Base-by-base conservation (phyloP, 2,113 vertebrate species). In the Macquaria australasica region DNA sequence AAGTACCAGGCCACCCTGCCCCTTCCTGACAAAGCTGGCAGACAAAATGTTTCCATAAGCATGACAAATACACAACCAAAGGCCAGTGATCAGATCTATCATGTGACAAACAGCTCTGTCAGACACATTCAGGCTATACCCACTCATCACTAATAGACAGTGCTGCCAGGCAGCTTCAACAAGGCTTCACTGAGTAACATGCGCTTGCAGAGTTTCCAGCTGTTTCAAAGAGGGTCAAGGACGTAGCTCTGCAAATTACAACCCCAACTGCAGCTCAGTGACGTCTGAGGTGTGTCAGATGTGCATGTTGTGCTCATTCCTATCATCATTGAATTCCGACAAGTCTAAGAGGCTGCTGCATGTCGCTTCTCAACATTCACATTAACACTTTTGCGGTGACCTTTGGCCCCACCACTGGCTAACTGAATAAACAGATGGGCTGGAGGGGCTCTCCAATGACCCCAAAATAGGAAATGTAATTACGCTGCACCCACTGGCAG, bases 401-500 rank as follows among this genome's bases (percentile, higher is more conserved):
- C 88, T 87, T 81, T 85, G 74, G 34, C 85, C 89, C 71, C 60
- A 79, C 79, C 66, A 56, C 23, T 10, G 70, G 73, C 73, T 80
- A 79, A 84, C 85, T 67, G 50, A 83, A 90, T 81, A 86, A 92
- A 85, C 90, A 92, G 88, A 91, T 82, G 74, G 81, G 66, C 68
- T 45, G 20, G 88, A 84, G 89, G 90, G 88, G 81, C 64, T 93
- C 86, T 91, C 89, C 84, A 79, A 81, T 89, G 88, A 93, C 89
- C 87, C 77, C 66, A 55, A 87, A 85, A 91, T 56, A 87, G 64
- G 55, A 79, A 88, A 92, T 81, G 72, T 84, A 83, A 89, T 93
- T 83, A 89, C 7, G 5, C 73, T 43, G 74, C 67, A 80, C 75
- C 91, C 83, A 78, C 66, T 23, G 85, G 92, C 90, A 89, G 48